Percentiles rank a stretch among this genome's conserved stretches.
phyloP scores from a whole-genome alignment of 2,888 invertebrate genomes.

The Panorpa germanica region DNA sequence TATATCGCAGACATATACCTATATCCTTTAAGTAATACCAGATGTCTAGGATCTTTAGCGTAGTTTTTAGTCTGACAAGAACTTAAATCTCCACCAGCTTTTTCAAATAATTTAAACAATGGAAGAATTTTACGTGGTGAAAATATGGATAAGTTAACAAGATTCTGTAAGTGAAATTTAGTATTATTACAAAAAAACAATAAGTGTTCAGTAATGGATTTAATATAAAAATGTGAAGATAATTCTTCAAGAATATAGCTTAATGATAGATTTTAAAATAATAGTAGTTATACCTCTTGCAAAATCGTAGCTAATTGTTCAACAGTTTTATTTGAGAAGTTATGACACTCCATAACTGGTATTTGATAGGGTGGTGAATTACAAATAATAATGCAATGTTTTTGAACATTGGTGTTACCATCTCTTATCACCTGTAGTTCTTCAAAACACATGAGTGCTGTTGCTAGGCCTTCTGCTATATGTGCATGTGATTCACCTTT shows the following conservation, averaged over 20 bases:
- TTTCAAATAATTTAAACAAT: slow-evolving; percentile 73
- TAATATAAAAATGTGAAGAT: not conserved
- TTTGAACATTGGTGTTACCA: slow-evolving; percentile 22
- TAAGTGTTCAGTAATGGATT: slow-evolving; percentile 1
- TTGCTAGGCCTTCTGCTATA: slow-evolving; percentile 75
- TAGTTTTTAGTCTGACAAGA: slow-evolving; percentile 73
- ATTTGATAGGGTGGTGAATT: slow-evolving; percentile 85
- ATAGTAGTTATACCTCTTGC: slow-evolving; percentile 36
- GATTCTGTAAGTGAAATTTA: slow-evolving; percentile 31
- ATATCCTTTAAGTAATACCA: slow-evolving; percentile 57
- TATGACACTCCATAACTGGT: slow-evolving; percentile 55
- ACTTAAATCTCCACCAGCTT: slow-evolving; percentile 69
- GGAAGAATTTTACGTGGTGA: slow-evolving; percentile 78
- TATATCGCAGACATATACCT: slow-evolving; percentile 30
- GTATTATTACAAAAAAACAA: slow-evolving; percentile 1
- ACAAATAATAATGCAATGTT: slow-evolving; percentile 45
- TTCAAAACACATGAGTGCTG: slow-evolving; percentile 75
- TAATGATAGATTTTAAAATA: slow-evolving; percentile 5
- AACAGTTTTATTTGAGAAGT: slow-evolving; percentile 56
- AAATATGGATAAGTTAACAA: slow-evolving; percentile 70
- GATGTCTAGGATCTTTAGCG: slow-evolving; percentile 70
- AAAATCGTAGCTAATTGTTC: slow-evolving; percentile 67
- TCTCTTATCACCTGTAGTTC: slow-evolving; percentile 43
- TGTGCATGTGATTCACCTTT: slow-evolving; percentile 80
- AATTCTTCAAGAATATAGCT: not conserved